Conservation (phyloP, 2,797 vertebrate species). For the Pseudochromis fuscus region DNA sequence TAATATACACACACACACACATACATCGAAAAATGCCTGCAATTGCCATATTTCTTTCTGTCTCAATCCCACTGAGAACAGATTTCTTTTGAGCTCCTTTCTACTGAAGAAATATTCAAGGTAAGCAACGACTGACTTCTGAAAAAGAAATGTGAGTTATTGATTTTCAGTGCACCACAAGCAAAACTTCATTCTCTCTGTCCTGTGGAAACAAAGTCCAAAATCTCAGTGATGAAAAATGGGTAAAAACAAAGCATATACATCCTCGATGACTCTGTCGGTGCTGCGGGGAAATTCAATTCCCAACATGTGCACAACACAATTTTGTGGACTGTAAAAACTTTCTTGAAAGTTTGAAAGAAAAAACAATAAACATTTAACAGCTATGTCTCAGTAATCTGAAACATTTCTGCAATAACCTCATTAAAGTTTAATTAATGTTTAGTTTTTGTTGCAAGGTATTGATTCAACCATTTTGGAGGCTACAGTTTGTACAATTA, state of each 20-base stretch:
- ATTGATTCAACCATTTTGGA: not conserved
- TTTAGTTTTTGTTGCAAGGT: no score
- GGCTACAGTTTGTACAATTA: not conserved
- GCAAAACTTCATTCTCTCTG: not conserved
- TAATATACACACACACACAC: no score
- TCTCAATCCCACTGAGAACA: slow-evolving; percentile 1
- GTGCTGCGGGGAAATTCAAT: no score
- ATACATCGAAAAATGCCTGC: not conserved
- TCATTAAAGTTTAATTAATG: no score
- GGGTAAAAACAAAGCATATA: not conserved
- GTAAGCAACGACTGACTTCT: not conserved
- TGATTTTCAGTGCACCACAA: slow-evolving; percentile 15
- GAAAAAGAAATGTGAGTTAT: not conserved
- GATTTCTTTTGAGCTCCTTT: slow-evolving; percentile 1
- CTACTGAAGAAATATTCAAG: slow-evolving; percentile 21
- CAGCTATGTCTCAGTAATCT: no score
- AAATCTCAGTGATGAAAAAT: not conserved
- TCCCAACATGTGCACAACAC: no score
- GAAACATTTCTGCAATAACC: no score
- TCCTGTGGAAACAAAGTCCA: not conserved
- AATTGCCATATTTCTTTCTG: slow-evolving; percentile 3
- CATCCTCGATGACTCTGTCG: not conserved
- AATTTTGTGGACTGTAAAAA: no score
- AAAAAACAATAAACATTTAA: no score
- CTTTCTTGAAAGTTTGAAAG: no score